phyloP scores from a whole-genome alignment of 2,888 invertebrate genomes.

The Monopis laevigella region DNA sequence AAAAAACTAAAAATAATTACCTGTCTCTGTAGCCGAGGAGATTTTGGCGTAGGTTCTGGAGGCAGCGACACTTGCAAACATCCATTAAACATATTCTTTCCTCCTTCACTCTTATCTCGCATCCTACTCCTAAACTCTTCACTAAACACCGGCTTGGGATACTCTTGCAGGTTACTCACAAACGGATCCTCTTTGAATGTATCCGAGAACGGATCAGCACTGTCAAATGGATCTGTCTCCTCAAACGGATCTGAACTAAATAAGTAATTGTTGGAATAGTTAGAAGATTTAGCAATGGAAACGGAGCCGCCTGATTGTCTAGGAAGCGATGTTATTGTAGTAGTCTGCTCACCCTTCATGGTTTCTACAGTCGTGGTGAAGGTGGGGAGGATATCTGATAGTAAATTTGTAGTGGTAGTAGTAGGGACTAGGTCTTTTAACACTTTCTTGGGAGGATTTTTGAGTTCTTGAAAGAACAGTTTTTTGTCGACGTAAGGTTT shows the following conservation, averaged over 20 bases:
- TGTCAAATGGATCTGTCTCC: constrained; percentile 78
- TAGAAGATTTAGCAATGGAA: constrained; percentile 43
- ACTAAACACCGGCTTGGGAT: constrained; percentile 35
- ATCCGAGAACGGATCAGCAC: constrained; percentile 73
- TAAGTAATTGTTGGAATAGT: constrained; percentile 35
- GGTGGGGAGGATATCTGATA: constrained; percentile 40
- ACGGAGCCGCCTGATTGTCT: constrained; percentile 60
- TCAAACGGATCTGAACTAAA: constrained; percentile 71
- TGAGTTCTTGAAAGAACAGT: constrained; percentile 95
- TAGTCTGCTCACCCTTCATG: constrained; percentile 38
- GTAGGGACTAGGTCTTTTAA: constrained; percentile 82
- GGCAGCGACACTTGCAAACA: constrained; percentile 76
- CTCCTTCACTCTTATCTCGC: constrained; percentile 30
- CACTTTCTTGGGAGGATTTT: constrained; percentile 93
- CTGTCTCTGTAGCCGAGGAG: constrained; percentile 52
- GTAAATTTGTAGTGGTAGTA: constrained; percentile 34
- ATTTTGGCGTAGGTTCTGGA: constrained; percentile 65
- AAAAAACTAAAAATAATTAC: constrained; percentile 25
- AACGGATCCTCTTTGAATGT: constrained; percentile 71
- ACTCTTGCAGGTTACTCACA: constrained; percentile 48
- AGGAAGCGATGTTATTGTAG: constrained; percentile 55
- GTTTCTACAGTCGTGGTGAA: constrained; percentile 31
- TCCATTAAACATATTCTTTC: constrained; percentile 66
- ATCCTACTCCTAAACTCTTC: constrained; percentile 36
- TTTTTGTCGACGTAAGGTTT: constrained; percentile 95